Evolutionary conservation across 2,888 invertebrate genomes (phyloP).

Genomic region (Ditylenchus weischeri): DNA sequence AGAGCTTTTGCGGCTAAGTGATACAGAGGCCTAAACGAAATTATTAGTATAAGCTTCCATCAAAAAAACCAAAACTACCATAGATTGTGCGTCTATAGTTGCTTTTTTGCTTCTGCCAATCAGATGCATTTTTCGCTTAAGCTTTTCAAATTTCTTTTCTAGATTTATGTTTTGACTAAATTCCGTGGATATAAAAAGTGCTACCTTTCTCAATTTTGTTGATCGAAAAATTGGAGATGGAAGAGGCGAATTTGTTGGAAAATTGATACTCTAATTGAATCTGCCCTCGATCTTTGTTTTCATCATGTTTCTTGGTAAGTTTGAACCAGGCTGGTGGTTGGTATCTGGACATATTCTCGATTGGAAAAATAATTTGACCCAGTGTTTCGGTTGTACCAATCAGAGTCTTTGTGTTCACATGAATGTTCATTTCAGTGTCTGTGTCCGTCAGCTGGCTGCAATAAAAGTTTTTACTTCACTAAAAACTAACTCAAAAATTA

Average conservation of each 20-base stretch:
- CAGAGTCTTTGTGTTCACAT: slow-evolving; percentile 44
- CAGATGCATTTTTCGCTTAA: slow-evolving; percentile 38
- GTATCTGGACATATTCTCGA: slow-evolving; percentile 30
- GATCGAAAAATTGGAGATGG: slow-evolving; percentile 42
- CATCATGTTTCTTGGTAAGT: slow-evolving; percentile 22
- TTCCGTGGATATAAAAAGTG: neutral
- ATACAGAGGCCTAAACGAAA: slow-evolving; percentile 18
- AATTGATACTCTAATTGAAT: slow-evolving; percentile 44
- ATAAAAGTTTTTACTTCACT: neutral
- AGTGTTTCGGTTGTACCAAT: slow-evolving; percentile 40
- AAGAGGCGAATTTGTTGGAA: slow-evolving; percentile 39
- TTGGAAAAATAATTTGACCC: slow-evolving; percentile 26
- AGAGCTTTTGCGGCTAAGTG: slow-evolving; percentile 31
- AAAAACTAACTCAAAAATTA: slow-evolving; percentile 16
- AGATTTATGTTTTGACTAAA: slow-evolving; percentile 6
- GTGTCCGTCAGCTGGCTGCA: slow-evolving; percentile 46
- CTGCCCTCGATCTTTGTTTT: slow-evolving; percentile 33
- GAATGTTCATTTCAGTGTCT: slow-evolving; percentile 37
- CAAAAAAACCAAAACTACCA: slow-evolving; percentile 18
- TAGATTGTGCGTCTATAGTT: slow-evolving; percentile 27
- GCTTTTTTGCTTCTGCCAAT: slow-evolving; percentile 27
- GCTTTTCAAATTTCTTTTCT: slow-evolving; percentile 38
- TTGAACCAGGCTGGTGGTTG: slow-evolving; percentile 28
- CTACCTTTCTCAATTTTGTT: slow-evolving; percentile 44
- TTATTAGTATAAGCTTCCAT: slow-evolving; percentile 19